A percentile compares a stretch with the other conserved stretches of the same genome.
These are phyloP conservation scores for Plecturocebus donacophilus DNA, from an alignment of 2,113 vertebrate species.

Conservation along the genomic window DNA sequence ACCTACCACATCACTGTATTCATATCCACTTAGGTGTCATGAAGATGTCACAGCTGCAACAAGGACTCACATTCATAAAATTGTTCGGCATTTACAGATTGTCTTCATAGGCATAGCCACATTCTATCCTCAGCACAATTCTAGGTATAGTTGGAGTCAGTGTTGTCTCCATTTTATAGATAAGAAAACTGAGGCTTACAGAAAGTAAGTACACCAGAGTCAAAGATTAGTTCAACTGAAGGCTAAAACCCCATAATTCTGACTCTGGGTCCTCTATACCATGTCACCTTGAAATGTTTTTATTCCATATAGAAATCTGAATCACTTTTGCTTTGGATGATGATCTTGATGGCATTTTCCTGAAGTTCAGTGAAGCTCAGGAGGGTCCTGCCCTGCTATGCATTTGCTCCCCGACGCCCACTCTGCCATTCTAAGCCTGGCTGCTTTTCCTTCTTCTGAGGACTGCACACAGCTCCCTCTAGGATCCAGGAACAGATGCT, in stretches of 20 bases:
- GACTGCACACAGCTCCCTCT: not conserved
- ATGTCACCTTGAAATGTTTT: not conserved
- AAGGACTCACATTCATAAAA: not conserved
- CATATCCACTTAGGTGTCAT: not conserved
- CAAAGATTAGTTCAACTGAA: not conserved
- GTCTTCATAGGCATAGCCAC: no score
- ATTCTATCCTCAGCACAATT: not conserved
- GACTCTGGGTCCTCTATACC: not conserved
- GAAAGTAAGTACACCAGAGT: not conserved
- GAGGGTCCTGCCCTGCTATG: fast-evolving
- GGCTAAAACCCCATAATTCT: not conserved
- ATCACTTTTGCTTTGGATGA: not conserved
- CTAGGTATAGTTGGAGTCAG: not conserved
- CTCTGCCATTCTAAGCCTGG: not conserved
- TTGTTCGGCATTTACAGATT: not conserved
- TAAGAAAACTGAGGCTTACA: not conserved
- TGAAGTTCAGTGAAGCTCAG: not conserved
- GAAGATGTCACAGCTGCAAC: not conserved
- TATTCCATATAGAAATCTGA: not conserved
- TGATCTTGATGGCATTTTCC: not conserved
- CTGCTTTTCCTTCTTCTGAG: not conserved
- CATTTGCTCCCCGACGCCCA: no score
- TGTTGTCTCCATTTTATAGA: not conserved
- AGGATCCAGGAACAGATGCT: conserved; percentile 4
- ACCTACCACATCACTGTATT: not conserved